phyloP scores from a whole-genome alignment of 1,140 invertebrate genomes.

The Drosophila bocqueti region DNA sequence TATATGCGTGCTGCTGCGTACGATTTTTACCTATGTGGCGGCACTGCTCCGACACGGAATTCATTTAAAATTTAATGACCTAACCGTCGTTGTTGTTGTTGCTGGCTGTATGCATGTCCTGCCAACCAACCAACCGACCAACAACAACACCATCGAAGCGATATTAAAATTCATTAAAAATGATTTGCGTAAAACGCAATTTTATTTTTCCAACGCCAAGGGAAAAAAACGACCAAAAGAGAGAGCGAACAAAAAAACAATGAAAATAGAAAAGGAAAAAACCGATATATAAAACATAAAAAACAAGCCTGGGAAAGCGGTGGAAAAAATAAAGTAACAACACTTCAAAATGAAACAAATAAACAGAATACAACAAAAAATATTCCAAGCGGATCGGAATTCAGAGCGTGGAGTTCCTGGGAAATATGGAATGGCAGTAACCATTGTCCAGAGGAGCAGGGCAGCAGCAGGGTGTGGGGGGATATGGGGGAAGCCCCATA shows the following conservation, averaged over 20 bases:
- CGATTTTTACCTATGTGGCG: slow-evolving; percentile 69
- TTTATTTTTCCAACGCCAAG: slow-evolving; percentile 72
- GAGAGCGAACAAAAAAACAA: slow-evolving; percentile 7
- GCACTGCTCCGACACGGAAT: slow-evolving; percentile 55
- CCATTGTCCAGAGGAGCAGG: neutral
- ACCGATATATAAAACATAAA: slow-evolving; percentile 28
- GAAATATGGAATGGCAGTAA: slow-evolving; percentile 11
- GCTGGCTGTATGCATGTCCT: slow-evolving; percentile 36
- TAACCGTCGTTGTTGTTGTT: slow-evolving; percentile 53
- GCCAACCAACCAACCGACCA: slow-evolving; percentile 9
- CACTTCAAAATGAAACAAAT: slow-evolving; percentile 64
- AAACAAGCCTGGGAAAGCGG: slow-evolving; percentile 24
- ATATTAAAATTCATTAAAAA: slow-evolving; percentile 84
- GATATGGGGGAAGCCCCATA: slow-evolving; percentile 3
- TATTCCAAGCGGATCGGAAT: slow-evolving; percentile 27
- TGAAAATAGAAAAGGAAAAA: slow-evolving; percentile 25
- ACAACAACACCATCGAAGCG: slow-evolving; percentile 25
- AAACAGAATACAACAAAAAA: slow-evolving; percentile 38
- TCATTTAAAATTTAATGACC: slow-evolving; percentile 84
- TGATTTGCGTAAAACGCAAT: slow-evolving; percentile 83
- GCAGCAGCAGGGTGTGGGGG: neutral
- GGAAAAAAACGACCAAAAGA: slow-evolving; percentile 15
- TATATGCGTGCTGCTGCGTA: slow-evolving; percentile 36
- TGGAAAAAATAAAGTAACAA: slow-evolving; percentile 59
- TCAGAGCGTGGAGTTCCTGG: slow-evolving; percentile 1